Conservation (phyloP, 2,113 vertebrate genomes). For the Trichomycterus rosablanca region DNA sequence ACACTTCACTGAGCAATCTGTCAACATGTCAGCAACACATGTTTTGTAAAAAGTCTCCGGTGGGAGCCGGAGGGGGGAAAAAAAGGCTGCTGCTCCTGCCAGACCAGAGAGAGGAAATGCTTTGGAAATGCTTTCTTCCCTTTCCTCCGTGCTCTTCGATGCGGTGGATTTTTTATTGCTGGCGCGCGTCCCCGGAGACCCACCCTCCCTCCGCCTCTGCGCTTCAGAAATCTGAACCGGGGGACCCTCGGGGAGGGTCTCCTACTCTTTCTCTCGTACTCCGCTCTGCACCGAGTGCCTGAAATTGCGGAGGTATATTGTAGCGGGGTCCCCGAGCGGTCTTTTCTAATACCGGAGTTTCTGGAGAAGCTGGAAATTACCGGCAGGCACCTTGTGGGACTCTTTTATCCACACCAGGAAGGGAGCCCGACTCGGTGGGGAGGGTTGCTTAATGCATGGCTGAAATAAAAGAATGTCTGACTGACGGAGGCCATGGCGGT, state of each 20-base stretch:
- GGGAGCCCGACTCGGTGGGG: slow-evolving; percentile 97
- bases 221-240: slow-evolving; percentile 99
- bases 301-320: slow-evolving; percentile 99
- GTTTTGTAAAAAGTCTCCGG: slow-evolving; percentile 99
- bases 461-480: slow-evolving; percentile 99
- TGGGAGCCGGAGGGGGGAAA: slow-evolving; percentile 83
- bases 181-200: slow-evolving; percentile 84
- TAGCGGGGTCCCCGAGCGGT: slow-evolving; percentile 98
- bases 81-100: slow-evolving; percentile 72
- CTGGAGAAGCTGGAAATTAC: slow-evolving; percentile 99
- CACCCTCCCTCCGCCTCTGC: slow-evolving; percentile 79
- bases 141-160: slow-evolving; percentile 66
- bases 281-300: slow-evolving; percentile 84
- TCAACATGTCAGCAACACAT: slow-evolving; percentile 99
- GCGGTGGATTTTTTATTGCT: slow-evolving; percentile 99
- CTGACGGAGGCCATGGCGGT: slow-evolving; percentile 92
- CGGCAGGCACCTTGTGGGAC: slow-evolving; percentile 91
- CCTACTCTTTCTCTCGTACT: slow-evolving; percentile 16
- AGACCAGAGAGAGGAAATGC: slow-evolving; percentile 74
- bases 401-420: slow-evolving; percentile 99
- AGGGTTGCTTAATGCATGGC: slow-evolving; percentile 99
- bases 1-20: slow-evolving; percentile 99
- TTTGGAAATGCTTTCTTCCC: slow-evolving; percentile 70
- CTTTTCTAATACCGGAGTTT: slow-evolving; percentile 99
- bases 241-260: slow-evolving; percentile 76